Evolutionary conservation across 1,140 invertebrate genomes (phyloP).

Genomic region (Agrypnia vestita): DNA sequence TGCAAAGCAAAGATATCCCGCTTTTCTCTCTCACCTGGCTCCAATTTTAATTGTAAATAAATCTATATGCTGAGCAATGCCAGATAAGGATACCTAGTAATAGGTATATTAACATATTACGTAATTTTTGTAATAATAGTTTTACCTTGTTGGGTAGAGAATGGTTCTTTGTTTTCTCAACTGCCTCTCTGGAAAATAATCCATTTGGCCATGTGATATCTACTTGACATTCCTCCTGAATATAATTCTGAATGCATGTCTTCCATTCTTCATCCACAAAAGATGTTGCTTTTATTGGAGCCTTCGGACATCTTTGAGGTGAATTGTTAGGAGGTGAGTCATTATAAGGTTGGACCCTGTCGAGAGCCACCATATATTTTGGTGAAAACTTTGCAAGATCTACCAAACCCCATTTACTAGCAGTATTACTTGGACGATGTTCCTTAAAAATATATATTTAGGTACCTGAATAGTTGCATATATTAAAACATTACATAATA

Average conservation of each 20-base stretch:
- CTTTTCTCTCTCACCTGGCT: no score
- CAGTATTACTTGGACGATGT: not conserved
- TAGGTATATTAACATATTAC: no score
- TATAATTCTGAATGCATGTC: not conserved
- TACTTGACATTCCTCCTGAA: constrained; percentile 31
- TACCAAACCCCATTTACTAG: constrained; percentile 33
- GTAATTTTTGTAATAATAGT: no score
- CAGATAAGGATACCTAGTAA: no score
- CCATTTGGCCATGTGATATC: constrained; percentile 21
- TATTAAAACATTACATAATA: no score
- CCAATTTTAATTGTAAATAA: no score
- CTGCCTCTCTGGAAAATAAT: constrained; percentile 4
- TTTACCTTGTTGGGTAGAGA: no score
- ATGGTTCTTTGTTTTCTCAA: not conserved
- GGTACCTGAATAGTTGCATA: no score
- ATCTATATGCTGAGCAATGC: no score
- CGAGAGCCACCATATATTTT: constrained; percentile 38
- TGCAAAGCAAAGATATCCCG: no score
- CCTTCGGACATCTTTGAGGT: not conserved
- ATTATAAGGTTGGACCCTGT: not conserved
- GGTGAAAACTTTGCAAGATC: constrained; percentile 39
- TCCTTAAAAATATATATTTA: no score
- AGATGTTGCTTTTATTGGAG: not conserved
- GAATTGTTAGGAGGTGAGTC: not conserved
- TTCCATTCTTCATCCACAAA: constrained; percentile 10